These are phyloP conservation scores for Psittacus erithacus DNA, from an alignment of 2,113 vertebrate species.

Conservation along the genomic window DNA sequence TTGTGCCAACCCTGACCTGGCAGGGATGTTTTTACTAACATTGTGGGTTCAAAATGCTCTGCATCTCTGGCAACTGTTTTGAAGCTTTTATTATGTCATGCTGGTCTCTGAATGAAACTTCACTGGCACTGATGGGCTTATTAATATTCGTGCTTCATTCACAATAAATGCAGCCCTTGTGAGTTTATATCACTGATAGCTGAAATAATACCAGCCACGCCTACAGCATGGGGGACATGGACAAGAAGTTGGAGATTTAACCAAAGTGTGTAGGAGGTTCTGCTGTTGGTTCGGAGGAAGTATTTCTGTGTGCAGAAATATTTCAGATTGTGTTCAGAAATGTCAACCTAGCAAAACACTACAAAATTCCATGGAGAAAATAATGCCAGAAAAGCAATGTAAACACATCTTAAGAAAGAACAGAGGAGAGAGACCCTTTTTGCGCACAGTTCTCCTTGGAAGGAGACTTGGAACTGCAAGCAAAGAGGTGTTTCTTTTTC, in stretches of 20 bases:
- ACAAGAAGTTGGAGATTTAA: background rate
- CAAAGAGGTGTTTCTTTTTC: background rate
- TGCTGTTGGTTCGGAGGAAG: background rate
- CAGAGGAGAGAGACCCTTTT: background rate
- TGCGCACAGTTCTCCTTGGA: background rate
- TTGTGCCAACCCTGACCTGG: background rate
- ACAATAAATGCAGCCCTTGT: background rate
- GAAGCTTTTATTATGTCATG: background rate
- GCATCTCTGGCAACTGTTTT: background rate
- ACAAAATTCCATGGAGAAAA: background rate
- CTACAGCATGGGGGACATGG: background rate
- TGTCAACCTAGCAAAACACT: background rate
- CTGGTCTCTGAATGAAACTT: conserved; percentile 1
- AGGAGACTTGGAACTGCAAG: background rate
- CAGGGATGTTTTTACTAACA: background rate
- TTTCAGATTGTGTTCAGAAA: background rate
- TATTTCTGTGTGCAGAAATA: background rate
- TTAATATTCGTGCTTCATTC: background rate
- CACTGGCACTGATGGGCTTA: background rate
- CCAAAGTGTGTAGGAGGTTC: background rate
- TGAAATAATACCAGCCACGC: background rate
- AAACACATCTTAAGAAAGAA: background rate
- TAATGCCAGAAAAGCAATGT: background rate
- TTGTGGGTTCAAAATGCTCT: background rate
- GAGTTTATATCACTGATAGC: background rate